A percentile compares a stretch with the other conserved stretches of the same genome.
Evolutionary conservation across 2,113 vertebrate species (phyloP).

Genomic region (Sterrhoptilus dennistouni): DNA sequence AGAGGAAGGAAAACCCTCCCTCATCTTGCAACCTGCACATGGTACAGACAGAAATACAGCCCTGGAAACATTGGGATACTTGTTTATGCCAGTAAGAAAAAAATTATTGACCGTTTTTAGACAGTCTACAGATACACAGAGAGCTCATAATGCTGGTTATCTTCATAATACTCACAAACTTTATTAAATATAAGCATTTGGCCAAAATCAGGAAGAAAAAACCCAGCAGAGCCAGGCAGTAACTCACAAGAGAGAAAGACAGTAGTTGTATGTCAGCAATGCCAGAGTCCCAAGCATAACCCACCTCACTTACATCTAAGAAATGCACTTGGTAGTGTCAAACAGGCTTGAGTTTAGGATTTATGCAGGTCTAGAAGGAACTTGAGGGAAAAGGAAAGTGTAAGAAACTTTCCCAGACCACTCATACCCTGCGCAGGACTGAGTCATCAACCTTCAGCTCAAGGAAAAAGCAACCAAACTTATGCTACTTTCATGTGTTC

Average conservation of each 20-base stretch:
- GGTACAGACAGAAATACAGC: not conserved
- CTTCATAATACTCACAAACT: not conserved
- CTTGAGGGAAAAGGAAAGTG: fast-evolving
- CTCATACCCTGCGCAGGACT: not conserved
- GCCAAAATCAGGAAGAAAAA: not conserved
- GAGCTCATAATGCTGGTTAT: not conserved
- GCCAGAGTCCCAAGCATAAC: not conserved
- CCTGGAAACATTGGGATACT: not conserved
- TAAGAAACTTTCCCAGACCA: not conserved
- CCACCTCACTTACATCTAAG: not conserved
- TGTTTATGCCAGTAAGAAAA: not conserved
- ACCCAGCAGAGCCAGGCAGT: not conserved
- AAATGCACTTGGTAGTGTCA: not conserved
- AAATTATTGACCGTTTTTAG: not conserved
- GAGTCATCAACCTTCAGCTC: not conserved
- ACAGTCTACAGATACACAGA: not conserved
- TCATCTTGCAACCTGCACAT: not conserved
- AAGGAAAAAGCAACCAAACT: not conserved
- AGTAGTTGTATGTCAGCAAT: fast-evolving
- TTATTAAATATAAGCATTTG: not conserved
- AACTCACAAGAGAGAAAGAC: not conserved
- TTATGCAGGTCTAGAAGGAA: not conserved
- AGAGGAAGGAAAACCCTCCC: not conserved
- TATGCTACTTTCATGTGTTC: not conserved
- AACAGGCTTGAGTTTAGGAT: not conserved